Base-by-base conservation (phyloP, 2,113 vertebrate species). In the Lutjanus erythropterus region DNA sequence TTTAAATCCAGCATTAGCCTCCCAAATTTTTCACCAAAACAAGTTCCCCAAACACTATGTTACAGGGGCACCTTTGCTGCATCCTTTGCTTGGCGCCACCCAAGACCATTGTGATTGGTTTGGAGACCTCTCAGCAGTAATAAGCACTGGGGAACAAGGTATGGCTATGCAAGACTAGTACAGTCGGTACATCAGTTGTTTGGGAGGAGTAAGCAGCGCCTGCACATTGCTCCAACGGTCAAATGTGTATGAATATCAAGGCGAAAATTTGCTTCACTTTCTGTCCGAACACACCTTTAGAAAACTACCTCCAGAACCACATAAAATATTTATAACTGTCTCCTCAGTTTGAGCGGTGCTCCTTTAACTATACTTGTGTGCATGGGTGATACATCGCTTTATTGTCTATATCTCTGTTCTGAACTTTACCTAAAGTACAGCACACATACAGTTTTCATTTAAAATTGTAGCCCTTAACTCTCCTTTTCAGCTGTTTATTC, bases 401-500 rank as follows among this genome's bases (percentile, higher is more conserved):
- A 29, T 2, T 8, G 19, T 33, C 29, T n/a, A 16, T 27, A 15
- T n/a, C 27, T 65, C 4, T 37, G 9, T 12, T 58, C 56, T 47
- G 7, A n/a, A 65, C 21, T 21, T 10, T 39, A 44, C 39, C 35
- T 46, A 19, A 14, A 59, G 18, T 3, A 47, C 66, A 69, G 31
- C 29, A 37, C 4, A 39, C 42, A 31, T 10, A 31, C 10, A 4
- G 60, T 41, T 21, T 52, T 35, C 2, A 47, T 19, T 16, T 49
- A 27, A 64, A 65, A 15, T 14, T 5, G 59, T 86, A 92, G 87
- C 87, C 88, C 85, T 91, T 89, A 47, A 33, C 73, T 64, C 58
- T 58, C 29, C 9, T 18, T 42, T 1, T 25, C 37, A 77, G 29
- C 27, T 52, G 7, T 52, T 27, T 33, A 21, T 44, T 12, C 15